A percentile compares a stretch with the other conserved stretches of the same genome.
phyloP scores from a whole-genome alignment of 2,797 vertebrate species.

The Silurus lanzhouensis region DNA sequence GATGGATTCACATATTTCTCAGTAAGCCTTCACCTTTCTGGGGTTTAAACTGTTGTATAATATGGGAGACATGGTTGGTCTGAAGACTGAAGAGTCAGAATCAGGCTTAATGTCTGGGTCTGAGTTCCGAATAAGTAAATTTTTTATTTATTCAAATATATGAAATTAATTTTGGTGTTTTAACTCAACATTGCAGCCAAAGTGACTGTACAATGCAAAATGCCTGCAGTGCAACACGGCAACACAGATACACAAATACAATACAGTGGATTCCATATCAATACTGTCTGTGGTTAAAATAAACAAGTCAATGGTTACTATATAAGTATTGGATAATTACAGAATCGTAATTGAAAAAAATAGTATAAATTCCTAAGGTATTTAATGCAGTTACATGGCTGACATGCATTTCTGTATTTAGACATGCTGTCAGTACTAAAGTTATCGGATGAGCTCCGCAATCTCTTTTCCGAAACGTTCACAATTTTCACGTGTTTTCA shows the following conservation, averaged over 20 bases:
- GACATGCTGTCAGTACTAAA: not conserved
- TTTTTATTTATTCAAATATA: not conserved
- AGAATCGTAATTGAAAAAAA: not conserved
- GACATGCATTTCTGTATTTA: not conserved
- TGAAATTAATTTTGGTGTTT: not conserved
- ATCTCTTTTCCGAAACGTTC: not conserved
- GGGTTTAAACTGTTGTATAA: not conserved
- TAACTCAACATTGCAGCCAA: not conserved
- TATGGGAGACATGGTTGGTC: not conserved
- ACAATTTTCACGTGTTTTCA: not conserved
- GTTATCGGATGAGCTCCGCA: no score
- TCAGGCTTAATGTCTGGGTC: no score
- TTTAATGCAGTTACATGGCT: not conserved
- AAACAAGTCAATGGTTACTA: not conserved
- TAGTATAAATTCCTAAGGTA: not conserved
- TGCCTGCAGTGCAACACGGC: not conserved
- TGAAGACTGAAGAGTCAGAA: not conserved
- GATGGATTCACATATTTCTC: not conserved
- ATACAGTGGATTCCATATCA: not conserved
- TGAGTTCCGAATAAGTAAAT: not conserved
- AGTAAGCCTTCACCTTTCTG: not conserved
- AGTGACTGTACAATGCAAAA: not conserved
- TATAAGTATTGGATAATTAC: not conserved
- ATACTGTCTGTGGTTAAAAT: not conserved
- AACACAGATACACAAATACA: not conserved